phyloP scores from a whole-genome alignment of 1,140 invertebrate species.

The Saccostrea cuccullata region DNA sequence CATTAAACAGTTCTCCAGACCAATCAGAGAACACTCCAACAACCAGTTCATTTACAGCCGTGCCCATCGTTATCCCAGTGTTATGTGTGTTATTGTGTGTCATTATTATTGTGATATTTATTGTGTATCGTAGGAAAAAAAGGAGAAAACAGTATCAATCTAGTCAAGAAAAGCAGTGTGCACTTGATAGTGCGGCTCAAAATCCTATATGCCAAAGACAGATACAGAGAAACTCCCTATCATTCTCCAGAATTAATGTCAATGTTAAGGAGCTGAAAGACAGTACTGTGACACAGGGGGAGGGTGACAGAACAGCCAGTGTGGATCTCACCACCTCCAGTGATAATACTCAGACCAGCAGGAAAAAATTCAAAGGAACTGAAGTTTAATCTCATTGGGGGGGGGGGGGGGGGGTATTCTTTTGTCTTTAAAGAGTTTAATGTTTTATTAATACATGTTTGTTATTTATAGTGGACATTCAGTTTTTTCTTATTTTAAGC shows the following conservation, averaged over 20 bases:
- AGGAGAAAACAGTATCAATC: slow-evolving; percentile 39
- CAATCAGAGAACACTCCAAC: slow-evolving; percentile 8
- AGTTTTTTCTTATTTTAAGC: no score
- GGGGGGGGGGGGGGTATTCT: no score
- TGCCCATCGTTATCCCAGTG: slow-evolving; percentile 28
- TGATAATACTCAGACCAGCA: slow-evolving; percentile 57
- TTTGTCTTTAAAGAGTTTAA: no score
- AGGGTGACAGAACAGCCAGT: slow-evolving; percentile 44
- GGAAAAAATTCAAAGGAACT: slow-evolving; percentile 59
- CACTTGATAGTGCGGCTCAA: not conserved
- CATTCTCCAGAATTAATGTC: slow-evolving; percentile 58
- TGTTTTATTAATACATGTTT: no score
- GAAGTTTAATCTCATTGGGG: slow-evolving; percentile 60
- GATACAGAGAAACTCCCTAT: slow-evolving; percentile 43
- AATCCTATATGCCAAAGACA: slow-evolving; percentile 43
- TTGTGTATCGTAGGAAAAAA: slow-evolving; percentile 50
- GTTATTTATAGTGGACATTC: no score
- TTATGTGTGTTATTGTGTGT: slow-evolving; percentile 53
- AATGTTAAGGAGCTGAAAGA: slow-evolving; percentile 56
- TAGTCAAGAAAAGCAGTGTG: slow-evolving; percentile 9
- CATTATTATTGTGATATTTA: slow-evolving; percentile 43
- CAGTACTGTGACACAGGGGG: slow-evolving; percentile 37
- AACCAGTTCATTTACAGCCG: not conserved
- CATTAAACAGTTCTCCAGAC: slow-evolving; percentile 11
- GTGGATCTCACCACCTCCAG: slow-evolving; percentile 58